Evolutionary conservation across 2,113 vertebrate species (phyloP).

Genomic region (Okapia johnstoni): DNA sequence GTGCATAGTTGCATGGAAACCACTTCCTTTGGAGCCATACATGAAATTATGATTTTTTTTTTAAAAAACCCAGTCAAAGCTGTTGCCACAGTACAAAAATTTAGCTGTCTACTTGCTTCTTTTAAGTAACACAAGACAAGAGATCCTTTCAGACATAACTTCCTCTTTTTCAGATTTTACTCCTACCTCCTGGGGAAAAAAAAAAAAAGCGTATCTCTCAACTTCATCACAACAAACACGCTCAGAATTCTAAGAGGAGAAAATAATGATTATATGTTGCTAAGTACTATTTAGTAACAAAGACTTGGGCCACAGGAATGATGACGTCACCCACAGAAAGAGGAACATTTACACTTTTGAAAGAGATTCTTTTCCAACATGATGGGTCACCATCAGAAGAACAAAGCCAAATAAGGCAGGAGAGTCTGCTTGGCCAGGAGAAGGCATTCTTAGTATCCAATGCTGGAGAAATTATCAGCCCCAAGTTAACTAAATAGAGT

Average conservation of each 20-base stretch:
- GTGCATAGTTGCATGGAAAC: background rate
- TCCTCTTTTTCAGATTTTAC: background rate
- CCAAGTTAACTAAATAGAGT: background rate
- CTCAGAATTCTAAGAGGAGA: background rate
- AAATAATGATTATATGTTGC: background rate
- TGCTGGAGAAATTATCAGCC: background rate
- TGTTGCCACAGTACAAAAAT: background rate
- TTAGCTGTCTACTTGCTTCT: background rate
- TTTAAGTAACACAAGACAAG: background rate
- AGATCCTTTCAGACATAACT: background rate
- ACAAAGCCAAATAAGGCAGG: constrained; percentile 17
- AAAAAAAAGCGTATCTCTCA: background rate
- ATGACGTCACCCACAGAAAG: background rate
- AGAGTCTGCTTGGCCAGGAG: background rate
- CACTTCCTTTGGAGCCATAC: background rate
- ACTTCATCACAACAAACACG: background rate
- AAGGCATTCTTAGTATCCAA: background rate
- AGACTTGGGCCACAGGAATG: background rate
- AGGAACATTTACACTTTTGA: background rate
- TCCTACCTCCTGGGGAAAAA: background rate
- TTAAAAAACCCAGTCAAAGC: background rate
- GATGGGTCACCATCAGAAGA: background rate
- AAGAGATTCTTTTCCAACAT: background rate
- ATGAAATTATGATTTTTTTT: background rate
- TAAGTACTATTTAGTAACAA: constrained; percentile 17